Percentiles rank a stretch among this genome's conserved stretches.
Conservation (phyloP, 2,888 invertebrate species). For the Erannis defoliaria region DNA sequence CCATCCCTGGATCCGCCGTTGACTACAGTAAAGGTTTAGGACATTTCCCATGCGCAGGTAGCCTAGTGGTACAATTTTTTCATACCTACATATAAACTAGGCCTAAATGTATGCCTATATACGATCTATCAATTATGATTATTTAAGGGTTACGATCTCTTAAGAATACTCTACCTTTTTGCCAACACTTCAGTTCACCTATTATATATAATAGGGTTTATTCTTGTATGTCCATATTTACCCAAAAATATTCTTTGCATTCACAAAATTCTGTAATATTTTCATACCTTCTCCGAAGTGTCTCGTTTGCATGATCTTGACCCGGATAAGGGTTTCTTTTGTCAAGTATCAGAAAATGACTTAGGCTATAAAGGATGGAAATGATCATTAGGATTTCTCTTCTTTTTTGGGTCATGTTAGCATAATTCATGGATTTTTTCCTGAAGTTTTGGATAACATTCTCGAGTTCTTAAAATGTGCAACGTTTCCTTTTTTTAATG, state of each 20-base stretch:
- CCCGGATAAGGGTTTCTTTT: slow-evolving; percentile 15
- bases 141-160: slow-evolving; percentile 1
- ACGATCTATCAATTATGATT: too few relatives aligned
- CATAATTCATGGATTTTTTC: not conserved
- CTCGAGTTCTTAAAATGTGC: not conserved
- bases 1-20: too few relatives aligned
- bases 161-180: not conserved
- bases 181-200: not conserved
- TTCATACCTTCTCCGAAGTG: slow-evolving; percentile 17
- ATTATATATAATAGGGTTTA: slow-evolving; percentile 5
- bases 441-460: not conserved
- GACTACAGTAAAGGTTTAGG: too few relatives aligned
- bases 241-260: slow-evolving; percentile 4
- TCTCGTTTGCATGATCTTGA: slow-evolving; percentile 31
- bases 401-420: not conserved
- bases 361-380: slow-evolving; percentile 8
- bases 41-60: too few relatives aligned
- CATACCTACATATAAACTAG: too few relatives aligned
- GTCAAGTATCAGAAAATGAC: slow-evolving; percentile 31
- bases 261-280: slow-evolving; percentile 15
- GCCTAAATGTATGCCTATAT: too few relatives aligned
- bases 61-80: too few relatives aligned
- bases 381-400: slow-evolving; percentile 4
- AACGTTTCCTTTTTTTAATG: too few relatives aligned
- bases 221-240: not conserved